phyloP scores from a whole-genome alignment of 2,888 invertebrate species.

The Mythimna vitellina region DNA sequence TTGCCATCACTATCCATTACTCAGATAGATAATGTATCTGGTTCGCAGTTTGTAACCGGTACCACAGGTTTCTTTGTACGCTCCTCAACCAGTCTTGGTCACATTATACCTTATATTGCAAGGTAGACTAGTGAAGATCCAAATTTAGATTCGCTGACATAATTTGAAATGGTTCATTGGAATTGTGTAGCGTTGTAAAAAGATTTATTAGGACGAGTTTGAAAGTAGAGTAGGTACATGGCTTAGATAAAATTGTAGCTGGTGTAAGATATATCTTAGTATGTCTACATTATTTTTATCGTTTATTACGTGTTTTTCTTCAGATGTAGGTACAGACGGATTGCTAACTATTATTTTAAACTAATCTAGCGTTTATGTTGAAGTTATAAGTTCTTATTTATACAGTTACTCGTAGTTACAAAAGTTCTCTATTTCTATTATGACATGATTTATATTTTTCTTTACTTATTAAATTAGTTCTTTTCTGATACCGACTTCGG shows the following conservation, averaged over 20 bases:
- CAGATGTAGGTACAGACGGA: not conserved
- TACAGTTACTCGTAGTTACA: too few species aligned
- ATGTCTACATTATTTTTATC: constrained; percentile 21
- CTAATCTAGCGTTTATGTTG: not conserved
- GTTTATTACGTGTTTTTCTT: constrained; percentile 19
- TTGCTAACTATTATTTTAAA: not conserved
- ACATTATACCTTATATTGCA: constrained; percentile 64
- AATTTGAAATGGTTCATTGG: constrained; percentile 66
- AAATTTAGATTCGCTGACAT: constrained; percentile 59
- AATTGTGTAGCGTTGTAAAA: constrained; percentile 48
- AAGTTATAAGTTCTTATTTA: too few species aligned
- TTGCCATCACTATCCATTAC: constrained; percentile 63
- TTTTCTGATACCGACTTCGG: too few species aligned
- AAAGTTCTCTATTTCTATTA: too few species aligned
- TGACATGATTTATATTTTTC: not conserved
- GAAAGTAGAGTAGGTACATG: not conserved
- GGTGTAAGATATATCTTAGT: not conserved
- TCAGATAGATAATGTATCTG: constrained; percentile 66
- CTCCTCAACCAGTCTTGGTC: constrained; percentile 49
- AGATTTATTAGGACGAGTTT: constrained; percentile 43
- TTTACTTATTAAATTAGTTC: not conserved
- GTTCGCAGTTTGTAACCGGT: constrained; percentile 70
- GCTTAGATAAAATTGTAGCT: constrained; percentile 27
- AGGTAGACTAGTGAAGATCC: constrained; percentile 52
- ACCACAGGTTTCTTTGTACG: constrained; percentile 70